Evolutionary conservation across 2,888 invertebrate genomes (phyloP).

Genomic region (Syrista parreyssii): DNA sequence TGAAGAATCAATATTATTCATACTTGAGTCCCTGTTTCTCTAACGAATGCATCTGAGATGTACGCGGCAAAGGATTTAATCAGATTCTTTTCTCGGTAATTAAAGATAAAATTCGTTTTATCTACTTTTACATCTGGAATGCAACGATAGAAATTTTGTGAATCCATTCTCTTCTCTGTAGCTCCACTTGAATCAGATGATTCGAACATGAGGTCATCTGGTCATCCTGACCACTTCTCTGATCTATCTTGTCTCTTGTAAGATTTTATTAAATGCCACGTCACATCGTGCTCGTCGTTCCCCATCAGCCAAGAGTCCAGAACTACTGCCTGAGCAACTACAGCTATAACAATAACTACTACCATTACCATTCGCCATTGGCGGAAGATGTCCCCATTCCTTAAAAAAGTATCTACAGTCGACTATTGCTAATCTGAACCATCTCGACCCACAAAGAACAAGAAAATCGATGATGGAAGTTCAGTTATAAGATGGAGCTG

Average conservation of each 20-base stretch:
- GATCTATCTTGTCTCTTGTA: conserved; percentile 23
- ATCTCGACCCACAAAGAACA: neutral
- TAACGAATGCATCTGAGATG: neutral
- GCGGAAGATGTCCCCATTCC: neutral
- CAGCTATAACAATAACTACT: neutral
- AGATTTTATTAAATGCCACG: conserved; percentile 45
- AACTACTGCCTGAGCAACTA: conserved; percentile 13
- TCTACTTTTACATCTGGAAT: too few relatives aligned
- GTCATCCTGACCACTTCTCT: conserved; percentile 18
- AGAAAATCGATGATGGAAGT: neutral
- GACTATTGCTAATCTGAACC: neutral
- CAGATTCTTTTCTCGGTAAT: too few relatives aligned
- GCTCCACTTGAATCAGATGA: neutral
- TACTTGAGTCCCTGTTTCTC: neutral
- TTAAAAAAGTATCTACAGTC: neutral
- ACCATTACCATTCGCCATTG: neutral
- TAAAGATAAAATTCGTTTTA: too few relatives aligned
- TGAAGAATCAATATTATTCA: neutral
- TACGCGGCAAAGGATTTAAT: neutral
- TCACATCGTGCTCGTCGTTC: conserved; percentile 34
- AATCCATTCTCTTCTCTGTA: neutral
- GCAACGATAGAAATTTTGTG: conserved; percentile 29
- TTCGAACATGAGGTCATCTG: conserved; percentile 26
- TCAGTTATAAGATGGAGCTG: neutral
- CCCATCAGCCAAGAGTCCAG: conserved; percentile 25